Base-by-base conservation (phyloP, 1,140 invertebrate genomes). In the Saxidomus purpurata region DNA sequence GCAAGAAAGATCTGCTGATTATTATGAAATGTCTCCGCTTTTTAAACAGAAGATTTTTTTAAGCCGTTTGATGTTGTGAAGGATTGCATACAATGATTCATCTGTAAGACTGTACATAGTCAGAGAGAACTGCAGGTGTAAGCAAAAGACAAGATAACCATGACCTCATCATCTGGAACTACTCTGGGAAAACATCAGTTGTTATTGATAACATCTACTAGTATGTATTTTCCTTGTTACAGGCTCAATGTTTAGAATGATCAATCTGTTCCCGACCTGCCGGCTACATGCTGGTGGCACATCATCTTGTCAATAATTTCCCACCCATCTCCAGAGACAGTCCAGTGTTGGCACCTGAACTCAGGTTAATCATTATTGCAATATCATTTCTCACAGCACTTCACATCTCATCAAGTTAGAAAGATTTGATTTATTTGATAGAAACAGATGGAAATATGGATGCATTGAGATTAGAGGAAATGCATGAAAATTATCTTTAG, bases 211-310 rank as follows among this genome's bases (percentile, higher is more conserved):
- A 38, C 9, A 71, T 71, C 67, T 71, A 28, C 61, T 17, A 13
- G 31, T 67, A 36, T 71, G 67, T 28, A 40, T 71, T 71, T 71
- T 40, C 67, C 67, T 19, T 71, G 67, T 71, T 71, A 38, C 15
- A 19, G 31, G 17, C 67, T 38, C 34, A 36, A 13, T 71, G 67
- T 71, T 71, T 71, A 71, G 9, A 71, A 1, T 8, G 22, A 28
- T 63, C 1, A 4, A 25, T 63, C 59, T 63, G 59, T 28, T 4
- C 3, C 28, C 8, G 1, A 63, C 59, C 25, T 28, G n/a, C 25
- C 59, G 28, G 59, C 25, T 43, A 15, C 6, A 43, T 43, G 43
- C 15, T 43, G n/a, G 59, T 55, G 52, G 52, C 52, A 55, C 8
- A 15, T 55, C 19, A 55, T n/a, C 52, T 55, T 55, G 52, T 55